Evolutionary conservation across 1,140 invertebrate genomes (phyloP).

Genomic region (Penaeus vannamei): DNA sequence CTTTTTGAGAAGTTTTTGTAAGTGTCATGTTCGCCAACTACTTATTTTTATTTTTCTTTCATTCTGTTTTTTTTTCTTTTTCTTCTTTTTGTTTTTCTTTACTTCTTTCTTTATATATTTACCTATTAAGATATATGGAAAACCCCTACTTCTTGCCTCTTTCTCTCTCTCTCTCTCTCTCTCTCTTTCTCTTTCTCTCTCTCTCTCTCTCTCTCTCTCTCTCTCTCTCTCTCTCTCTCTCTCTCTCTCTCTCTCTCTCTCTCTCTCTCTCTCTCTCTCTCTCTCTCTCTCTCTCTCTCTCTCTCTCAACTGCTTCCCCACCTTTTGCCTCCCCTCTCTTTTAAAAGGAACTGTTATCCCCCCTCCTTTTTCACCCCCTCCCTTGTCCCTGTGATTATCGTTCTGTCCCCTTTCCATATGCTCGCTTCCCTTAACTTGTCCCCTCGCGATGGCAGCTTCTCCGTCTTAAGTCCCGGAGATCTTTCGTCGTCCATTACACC

Average conservation of each 20-base stretch:
- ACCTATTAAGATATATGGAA: background rate
- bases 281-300: background rate
- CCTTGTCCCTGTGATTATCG: too few relatives aligned
- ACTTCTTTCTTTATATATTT: background rate
- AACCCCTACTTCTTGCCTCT: background rate
- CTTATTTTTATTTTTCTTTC: background rate
- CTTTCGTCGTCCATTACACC: too few relatives aligned
- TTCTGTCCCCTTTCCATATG: too few relatives aligned
- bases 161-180: conserved; percentile 22
- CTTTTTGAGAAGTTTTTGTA: background rate
- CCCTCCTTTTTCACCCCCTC: background rate
- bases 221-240: background rate
- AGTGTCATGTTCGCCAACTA: background rate
- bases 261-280: too few relatives aligned
- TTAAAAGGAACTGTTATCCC: background rate
- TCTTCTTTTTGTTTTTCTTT: background rate
- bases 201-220: background rate
- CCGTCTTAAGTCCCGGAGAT: too few relatives aligned
- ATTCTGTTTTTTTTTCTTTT: conserved; percentile 3
- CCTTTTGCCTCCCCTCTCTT: background rate
- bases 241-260: background rate
- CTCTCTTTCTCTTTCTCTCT: background rate
- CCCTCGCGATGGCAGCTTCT: too few relatives aligned
- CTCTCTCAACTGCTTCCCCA: background rate
- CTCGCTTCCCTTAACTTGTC: too few relatives aligned